A percentile compares a stretch with the other conserved stretches of the same genome.
Conservation (phyloP, 2,113 vertebrate genomes). For the Gobius niger region DNA sequence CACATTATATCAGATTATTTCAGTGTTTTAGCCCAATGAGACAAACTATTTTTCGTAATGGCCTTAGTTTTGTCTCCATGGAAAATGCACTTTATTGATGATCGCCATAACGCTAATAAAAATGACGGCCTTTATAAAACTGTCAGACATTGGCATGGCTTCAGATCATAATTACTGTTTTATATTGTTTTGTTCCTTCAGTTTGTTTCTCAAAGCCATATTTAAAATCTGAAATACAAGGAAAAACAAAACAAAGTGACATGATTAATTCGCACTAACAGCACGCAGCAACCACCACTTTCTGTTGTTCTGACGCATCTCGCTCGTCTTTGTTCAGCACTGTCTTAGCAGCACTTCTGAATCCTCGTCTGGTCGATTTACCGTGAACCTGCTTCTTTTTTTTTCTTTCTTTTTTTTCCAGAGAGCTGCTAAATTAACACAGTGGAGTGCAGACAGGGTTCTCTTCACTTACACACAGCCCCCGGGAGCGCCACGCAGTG, state of each 20-base stretch:
- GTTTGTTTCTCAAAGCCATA: background rate
- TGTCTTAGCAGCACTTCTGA: conserved; percentile 9
- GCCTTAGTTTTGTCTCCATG: background rate
- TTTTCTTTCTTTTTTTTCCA: conserved; percentile 47
- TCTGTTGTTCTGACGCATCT: background rate
- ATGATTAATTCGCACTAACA: background rate
- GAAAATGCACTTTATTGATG: background rate
- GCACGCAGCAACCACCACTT: background rate
- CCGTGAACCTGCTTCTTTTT: conserved; percentile 38
- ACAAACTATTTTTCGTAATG: background rate
- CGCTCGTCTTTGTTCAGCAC: background rate
- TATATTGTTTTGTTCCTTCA: background rate
- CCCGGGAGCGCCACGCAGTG: conserved; percentile 61
- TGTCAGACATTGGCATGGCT: background rate
- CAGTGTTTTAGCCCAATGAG: background rate
- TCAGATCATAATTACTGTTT: background rate
- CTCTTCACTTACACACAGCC: conserved; percentile 61
- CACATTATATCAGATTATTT: background rate
- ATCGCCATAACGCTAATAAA: background rate
- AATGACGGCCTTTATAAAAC: background rate
- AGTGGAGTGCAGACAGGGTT: conserved; percentile 47
- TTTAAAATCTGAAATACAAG: background rate
- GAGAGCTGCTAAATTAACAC: conserved; percentile 64
- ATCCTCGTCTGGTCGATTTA: conserved; percentile 57
- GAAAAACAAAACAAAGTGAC: background rate